A percentile compares a stretch with the other conserved stretches of the same genome.
These are phyloP conservation scores for Meganola albula DNA, from an alignment of 2,888 invertebrate species.

Conservation along the genomic window DNA sequence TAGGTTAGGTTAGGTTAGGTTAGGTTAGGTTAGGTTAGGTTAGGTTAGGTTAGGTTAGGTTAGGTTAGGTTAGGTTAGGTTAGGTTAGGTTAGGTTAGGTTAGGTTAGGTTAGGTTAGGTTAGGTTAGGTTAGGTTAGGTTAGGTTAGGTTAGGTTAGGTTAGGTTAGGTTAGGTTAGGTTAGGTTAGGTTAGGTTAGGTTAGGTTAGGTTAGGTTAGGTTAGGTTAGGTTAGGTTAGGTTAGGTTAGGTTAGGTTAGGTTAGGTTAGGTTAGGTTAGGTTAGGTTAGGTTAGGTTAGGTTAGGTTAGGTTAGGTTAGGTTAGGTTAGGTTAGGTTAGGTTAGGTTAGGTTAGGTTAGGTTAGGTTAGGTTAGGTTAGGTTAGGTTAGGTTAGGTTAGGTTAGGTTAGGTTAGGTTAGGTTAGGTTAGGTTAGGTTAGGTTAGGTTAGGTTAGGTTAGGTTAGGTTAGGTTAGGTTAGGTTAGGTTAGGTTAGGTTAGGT, in stretches of 20 bases:
- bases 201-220: slow-evolving; percentile 19
- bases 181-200: slow-evolving; percentile 21
- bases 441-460: slow-evolving; percentile 12
- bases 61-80: slow-evolving; percentile 5
- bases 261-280: slow-evolving; percentile 1
- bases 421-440: slow-evolving; percentile 14
- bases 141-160: slow-evolving; percentile 16
- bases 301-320: slow-evolving; percentile 8
- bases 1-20: slow-evolving; percentile 20
- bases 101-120: slow-evolving; percentile 12
- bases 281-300: slow-evolving; percentile 9
- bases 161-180: slow-evolving; percentile 16
- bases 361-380: slow-evolving; percentile 9
- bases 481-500: slow-evolving; percentile 11
- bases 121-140: slow-evolving; percentile 14
- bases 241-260: slow-evolving; percentile 30
- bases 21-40: slow-evolving; percentile 17
- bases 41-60: slow-evolving; percentile 3
- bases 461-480: slow-evolving; percentile 12
- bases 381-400: slow-evolving; percentile 13
- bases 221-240: slow-evolving; percentile 23
- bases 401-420: slow-evolving; percentile 15
- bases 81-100: slow-evolving; percentile 8
- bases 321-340: slow-evolving; percentile 6
- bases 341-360: slow-evolving; percentile 13